Evolutionary conservation across 37 sponge, comb jelly and placozoan genomes (phyloP).

Genomic region (Oscarella lobularis): DNA sequence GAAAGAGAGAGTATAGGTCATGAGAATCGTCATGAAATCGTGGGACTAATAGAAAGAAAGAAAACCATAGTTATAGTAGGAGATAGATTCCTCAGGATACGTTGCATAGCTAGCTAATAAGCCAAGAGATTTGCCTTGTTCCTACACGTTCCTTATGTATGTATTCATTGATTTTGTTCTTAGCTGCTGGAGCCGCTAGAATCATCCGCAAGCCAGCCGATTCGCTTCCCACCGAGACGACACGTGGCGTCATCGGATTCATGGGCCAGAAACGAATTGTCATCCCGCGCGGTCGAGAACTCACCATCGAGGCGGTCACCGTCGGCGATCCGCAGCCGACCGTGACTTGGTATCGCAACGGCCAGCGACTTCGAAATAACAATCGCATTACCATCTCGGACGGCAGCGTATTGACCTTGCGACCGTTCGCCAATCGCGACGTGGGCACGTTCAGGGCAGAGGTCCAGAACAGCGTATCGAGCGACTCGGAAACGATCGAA

Average conservation of each 20-base stretch:
- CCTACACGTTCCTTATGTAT: no score
- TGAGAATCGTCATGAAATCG: no score
- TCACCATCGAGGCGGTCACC: not conserved
- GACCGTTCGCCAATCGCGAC: not conserved
- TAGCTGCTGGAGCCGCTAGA: not conserved
- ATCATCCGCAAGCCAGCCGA: not conserved
- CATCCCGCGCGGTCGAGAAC: not conserved
- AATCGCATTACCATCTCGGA: not conserved
- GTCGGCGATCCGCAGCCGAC: not conserved
- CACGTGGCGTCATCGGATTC: not conserved
- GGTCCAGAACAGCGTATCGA: not conserved
- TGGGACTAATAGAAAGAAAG: no score
- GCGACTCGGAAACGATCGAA: not conserved
- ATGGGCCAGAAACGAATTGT: not conserved
- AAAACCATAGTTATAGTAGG: no score
- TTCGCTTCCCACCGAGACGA: not conserved
- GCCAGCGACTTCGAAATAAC: not conserved
- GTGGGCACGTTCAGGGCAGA: not conserved
- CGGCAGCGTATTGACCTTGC: not conserved
- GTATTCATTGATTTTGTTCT: no score
- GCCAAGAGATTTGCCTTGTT: no score
- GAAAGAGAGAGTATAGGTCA: no score
- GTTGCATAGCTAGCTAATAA: no score
- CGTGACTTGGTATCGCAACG: not conserved
- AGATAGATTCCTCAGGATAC: no score